Evolutionary conservation across 2,113 vertebrate species (phyloP).

Genomic region (Scomber scombrus): DNA sequence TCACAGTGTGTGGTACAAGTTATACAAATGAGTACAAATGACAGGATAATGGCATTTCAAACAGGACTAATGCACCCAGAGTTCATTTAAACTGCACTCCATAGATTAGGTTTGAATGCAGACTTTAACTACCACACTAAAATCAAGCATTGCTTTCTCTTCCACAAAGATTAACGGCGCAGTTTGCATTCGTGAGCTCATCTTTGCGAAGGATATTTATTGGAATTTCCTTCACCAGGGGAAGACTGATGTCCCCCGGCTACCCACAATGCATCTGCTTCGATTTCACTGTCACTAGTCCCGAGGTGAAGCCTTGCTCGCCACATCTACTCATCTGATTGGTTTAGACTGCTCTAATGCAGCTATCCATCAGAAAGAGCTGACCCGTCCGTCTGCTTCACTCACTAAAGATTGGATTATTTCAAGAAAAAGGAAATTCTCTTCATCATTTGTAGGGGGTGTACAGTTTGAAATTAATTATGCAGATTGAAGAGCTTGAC

Average conservation of each 20-base stretch:
- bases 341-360: slow-evolving; percentile 40
- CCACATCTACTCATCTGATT: slow-evolving; percentile 11
- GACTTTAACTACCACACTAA: background rate
- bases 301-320: background rate
- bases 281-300: slow-evolving; percentile 5
- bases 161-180: slow-evolving; percentile 19
- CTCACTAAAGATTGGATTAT: slow-evolving; percentile 33
- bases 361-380: slow-evolving; percentile 41
- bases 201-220: slow-evolving; percentile 36
- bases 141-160: background rate
- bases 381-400: slow-evolving; percentile 6
- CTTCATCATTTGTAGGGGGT: slow-evolving; percentile 18
- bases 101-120: background rate
- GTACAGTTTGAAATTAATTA: slow-evolving; percentile 47
- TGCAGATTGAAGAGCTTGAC: slow-evolving; percentile 49
- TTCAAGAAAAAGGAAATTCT: slow-evolving; percentile 11
- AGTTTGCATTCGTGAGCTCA: background rate
- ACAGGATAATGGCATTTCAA: background rate
- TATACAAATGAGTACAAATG: too few relatives aligned
- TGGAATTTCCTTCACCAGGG: slow-evolving; percentile 14
- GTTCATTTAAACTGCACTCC: slow-evolving; percentile 1
- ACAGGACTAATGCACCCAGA: background rate
- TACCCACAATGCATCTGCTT: slow-evolving; percentile 35
- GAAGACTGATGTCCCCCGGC: slow-evolving; percentile 20
- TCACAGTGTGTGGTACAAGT: too few relatives aligned